Percentiles rank a stretch among this genome's conserved stretches.
These are phyloP conservation scores for Maniola hyperantus DNA, from an alignment of 2,888 invertebrate genomes.

Conservation along the genomic window DNA sequence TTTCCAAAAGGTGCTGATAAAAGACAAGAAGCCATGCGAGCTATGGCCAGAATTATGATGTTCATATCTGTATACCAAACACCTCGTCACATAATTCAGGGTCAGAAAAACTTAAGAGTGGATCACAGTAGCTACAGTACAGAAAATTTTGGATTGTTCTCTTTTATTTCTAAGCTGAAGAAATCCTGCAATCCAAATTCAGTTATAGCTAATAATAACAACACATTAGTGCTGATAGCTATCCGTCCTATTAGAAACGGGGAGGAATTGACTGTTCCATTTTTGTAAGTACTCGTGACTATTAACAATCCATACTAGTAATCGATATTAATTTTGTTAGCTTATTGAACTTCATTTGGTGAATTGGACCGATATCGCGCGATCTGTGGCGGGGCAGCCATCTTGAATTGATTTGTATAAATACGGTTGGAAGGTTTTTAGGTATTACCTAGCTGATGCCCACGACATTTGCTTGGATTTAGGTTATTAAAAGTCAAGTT, in stretches of 20 bases:
- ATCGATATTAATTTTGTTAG: not conserved
- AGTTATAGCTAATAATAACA: conserved; percentile 39
- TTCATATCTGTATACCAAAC: conserved; percentile 35
- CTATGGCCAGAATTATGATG: conserved; percentile 43
- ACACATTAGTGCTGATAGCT: conserved; percentile 44
- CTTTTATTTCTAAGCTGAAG: conserved; percentile 46
- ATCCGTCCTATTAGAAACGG: conserved; percentile 43
- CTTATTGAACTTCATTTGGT: too few relatives aligned
- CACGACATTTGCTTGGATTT: too few relatives aligned
- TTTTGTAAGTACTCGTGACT: conserved; percentile 41
- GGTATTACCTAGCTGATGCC: too few relatives aligned
- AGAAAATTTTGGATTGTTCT: conserved; percentile 41
- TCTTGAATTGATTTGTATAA: too few relatives aligned
- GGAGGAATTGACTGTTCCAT: conserved; percentile 44
- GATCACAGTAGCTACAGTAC: conserved; percentile 11
- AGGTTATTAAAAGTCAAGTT: too few relatives aligned
- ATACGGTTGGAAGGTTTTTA: too few relatives aligned
- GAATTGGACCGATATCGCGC: too few relatives aligned
- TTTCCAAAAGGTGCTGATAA: conserved; percentile 36
- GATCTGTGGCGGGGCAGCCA: too few relatives aligned
- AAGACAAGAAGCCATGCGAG: conserved; percentile 39
- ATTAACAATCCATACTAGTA: not conserved
- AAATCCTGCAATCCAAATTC: conserved; percentile 46
- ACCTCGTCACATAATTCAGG: conserved; percentile 20
- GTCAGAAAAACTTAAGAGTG: conserved; percentile 8